Conservation (phyloP, 2,888 invertebrate species). For the Synergus gifuensis region DNA sequence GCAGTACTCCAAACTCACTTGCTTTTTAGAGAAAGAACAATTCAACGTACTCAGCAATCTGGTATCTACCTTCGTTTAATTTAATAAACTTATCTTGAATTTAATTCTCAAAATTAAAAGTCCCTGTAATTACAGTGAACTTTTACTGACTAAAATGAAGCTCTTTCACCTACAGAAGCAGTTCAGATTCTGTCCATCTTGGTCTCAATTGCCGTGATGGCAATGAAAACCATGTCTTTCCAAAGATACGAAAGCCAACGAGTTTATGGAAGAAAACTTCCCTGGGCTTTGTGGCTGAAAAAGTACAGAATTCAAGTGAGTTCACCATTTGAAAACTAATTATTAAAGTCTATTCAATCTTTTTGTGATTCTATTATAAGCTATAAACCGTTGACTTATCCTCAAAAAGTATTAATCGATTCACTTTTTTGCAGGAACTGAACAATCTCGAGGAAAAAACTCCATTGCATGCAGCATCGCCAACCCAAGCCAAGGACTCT, state of each 20-base stretch:
- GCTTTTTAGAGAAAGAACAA: conserved; percentile 81
- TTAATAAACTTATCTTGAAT: neutral
- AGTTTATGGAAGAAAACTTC: conserved; percentile 85
- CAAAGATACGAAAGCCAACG: conserved; percentile 90
- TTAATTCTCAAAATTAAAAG: neutral
- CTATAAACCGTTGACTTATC: neutral
- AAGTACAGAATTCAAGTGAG: conserved; percentile 70
- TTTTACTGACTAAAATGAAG: conserved; percentile 15
- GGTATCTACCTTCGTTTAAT: conserved; percentile 77
- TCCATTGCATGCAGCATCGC: conserved; percentile 59
- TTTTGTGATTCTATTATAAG: neutral
- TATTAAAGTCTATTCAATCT: neutral
- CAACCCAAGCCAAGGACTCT: conserved; percentile 15
- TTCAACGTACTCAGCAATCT: conserved; percentile 81
- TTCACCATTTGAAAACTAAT: neutral
- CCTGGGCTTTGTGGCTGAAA: conserved; percentile 82
- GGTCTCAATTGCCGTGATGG: conserved; percentile 84
- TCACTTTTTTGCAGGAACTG: conserved; percentile 62
- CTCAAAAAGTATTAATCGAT: neutral
- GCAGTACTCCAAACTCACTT: conserved; percentile 83
- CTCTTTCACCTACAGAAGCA: conserved; percentile 79
- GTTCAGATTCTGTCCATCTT: conserved; percentile 84
- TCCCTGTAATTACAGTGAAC: neutral
- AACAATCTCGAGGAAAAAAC: conserved; percentile 69
- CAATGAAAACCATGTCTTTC: conserved; percentile 85